Base-by-base conservation (phyloP, 2,113 vertebrate genomes). In the Poecile atricapillus region DNA sequence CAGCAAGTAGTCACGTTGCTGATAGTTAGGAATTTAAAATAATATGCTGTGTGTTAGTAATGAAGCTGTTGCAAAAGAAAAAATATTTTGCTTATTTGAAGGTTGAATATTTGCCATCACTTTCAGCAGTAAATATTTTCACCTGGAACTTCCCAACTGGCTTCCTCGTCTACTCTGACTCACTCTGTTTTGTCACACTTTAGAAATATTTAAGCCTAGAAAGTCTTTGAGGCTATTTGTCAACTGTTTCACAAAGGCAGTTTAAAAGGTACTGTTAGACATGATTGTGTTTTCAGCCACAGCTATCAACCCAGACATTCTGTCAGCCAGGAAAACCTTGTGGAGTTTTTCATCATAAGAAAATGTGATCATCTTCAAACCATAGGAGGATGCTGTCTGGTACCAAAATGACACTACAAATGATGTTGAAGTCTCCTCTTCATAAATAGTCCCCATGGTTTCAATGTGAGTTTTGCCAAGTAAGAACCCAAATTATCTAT, bases 101-200 rank as follows among this genome's bases (percentile, higher is more conserved):
- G 82, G 64, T 49, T 86, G 75, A 83, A 80, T 71, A 50, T 87
- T 87, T 93, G 80, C 39, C 5, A 0, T 92, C 77, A 79, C 62
- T 77, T 94, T 79, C 25, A 85, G 81, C 71, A 70, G 74, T 30
- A 90, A 82, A 67, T 56, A 33, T 89, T 94, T 96, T 85, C 0
- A 0, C 46, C 46, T 53, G 22, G 27, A 90, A 46, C 44, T 89
- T 80, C 73, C 63, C 64, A 89, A 3, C 63, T 87, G 74, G 39
- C 63, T 87, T 92, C 47, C 37, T 90, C 39, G 67, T 80, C 58
- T 84, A 43, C 50, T 71, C 78, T 95, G 82, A 93, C 47, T 97
- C 74, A 82, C 46, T 88, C n/a, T 87, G 59, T 83, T 95, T 95
- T 91, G 63, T 94, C 59, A 63, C 47, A 88, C 59, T 70, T 87